phyloP scores from a whole-genome alignment of 92 coral and sea anemone genomes.

The Zoanthus sociatus region DNA sequence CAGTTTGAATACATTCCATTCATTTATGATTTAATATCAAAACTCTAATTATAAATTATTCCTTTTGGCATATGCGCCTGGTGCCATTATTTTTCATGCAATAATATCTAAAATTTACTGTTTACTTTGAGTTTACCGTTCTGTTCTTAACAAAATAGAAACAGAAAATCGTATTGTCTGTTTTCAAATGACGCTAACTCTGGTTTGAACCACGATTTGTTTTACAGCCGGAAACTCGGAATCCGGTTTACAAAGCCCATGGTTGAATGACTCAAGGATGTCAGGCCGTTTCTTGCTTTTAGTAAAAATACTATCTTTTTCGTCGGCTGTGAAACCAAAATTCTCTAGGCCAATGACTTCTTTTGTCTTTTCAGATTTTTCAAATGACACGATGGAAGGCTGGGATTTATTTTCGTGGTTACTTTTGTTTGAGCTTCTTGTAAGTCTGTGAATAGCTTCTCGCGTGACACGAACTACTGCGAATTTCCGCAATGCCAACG shows the following conservation, averaged over 20 bases:
- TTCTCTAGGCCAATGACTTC: slow-evolving; percentile 41
- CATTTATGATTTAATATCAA: too few species aligned
- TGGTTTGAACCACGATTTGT: background rate
- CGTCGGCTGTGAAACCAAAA: slow-evolving; percentile 78
- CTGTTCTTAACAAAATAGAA: too few species aligned
- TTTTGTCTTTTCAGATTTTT: background rate
- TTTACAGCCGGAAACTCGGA: slow-evolving; percentile 15
- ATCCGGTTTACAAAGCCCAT: background rate
- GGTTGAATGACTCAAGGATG: background rate
- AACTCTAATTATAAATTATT: too few species aligned
- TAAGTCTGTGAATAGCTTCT: slow-evolving; percentile 21
- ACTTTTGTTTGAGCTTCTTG: background rate
- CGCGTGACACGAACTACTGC: slow-evolving; percentile 33
- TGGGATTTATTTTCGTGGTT: background rate
- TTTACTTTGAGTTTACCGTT: too few species aligned
- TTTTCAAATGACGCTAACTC: background rate
- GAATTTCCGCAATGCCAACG: slow-evolving; percentile 1
- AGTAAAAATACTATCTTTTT: slow-evolving; percentile 11
- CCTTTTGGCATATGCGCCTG: too few species aligned
- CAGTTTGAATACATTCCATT: too few species aligned
- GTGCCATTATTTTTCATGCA: too few species aligned
- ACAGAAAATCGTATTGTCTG: too few species aligned
- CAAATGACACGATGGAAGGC: background rate
- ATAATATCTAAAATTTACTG: too few species aligned
- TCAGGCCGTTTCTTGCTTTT: slow-evolving; percentile 1